Percentiles rank a stretch among this genome's conserved stretches.
These are phyloP conservation scores for Botrylloides violaceus DNA, from an alignment of 23 tunicate genomes.

Conservation along the genomic window DNA sequence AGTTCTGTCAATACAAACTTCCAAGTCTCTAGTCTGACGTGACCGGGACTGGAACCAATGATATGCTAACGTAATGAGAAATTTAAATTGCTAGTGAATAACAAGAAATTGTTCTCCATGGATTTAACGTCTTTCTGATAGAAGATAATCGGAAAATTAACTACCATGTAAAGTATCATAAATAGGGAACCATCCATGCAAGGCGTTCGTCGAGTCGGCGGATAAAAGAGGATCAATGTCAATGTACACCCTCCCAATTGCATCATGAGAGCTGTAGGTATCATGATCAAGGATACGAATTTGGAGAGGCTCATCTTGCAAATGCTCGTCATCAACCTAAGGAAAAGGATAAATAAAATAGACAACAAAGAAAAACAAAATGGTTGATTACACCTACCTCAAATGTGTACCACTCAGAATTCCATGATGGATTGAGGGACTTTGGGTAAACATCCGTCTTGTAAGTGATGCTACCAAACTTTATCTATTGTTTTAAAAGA, in stretches of 20 bases:
- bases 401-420: conserved; percentile 87
- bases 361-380: neutral
- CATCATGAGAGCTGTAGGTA: conserved; percentile 93
- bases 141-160: too few species aligned
- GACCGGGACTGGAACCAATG: too few species aligned
- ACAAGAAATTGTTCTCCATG: too few species aligned
- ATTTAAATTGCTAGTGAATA: too few species aligned
- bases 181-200: conserved; percentile 92
- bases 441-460: conserved; percentile 83
- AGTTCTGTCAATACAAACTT: too few species aligned
- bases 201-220: conserved; percentile 48
- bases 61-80: too few species aligned
- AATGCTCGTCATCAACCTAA: conserved; percentile 83
- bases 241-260: conserved; percentile 74
- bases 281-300: conserved; percentile 82
- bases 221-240: conserved; percentile 82
- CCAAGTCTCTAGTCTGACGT: too few species aligned
- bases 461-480: conserved; percentile 51
- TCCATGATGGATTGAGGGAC: conserved; percentile 79
- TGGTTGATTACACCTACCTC: conserved; percentile 65
- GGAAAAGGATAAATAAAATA: neutral
- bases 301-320: conserved; percentile 91
- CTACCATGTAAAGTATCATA: conserved; percentile 96
- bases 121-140: too few species aligned
- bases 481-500: conserved; percentile 33